Percentiles rank a stretch among this genome's conserved stretches.
Conservation (phyloP, 2,113 vertebrate species). For the Colossoma macropomum region DNA sequence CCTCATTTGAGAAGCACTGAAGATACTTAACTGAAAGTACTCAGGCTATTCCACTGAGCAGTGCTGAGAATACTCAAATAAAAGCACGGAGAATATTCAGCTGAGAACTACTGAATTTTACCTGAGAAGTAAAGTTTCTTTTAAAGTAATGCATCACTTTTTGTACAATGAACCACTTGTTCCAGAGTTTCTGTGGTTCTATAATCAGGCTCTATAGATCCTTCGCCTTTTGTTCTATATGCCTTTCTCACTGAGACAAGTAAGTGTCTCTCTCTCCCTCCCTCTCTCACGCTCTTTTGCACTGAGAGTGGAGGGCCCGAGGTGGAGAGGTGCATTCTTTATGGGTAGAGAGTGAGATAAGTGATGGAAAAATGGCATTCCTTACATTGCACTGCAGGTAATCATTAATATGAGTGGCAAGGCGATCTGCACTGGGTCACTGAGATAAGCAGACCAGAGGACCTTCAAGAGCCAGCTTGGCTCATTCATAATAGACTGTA, state of each 20-base stretch:
- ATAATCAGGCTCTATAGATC: not conserved
- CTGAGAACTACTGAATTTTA: too few relatives aligned
- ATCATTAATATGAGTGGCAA: slow-evolving; percentile 73
- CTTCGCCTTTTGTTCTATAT: slow-evolving; percentile 46
- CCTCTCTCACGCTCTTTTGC: not conserved
- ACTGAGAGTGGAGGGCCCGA: not conserved
- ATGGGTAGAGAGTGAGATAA: slow-evolving; percentile 52
- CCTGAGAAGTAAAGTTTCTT: too few relatives aligned
- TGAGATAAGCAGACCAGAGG: slow-evolving; percentile 40
- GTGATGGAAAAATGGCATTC: slow-evolving; percentile 69
- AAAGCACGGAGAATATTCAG: too few relatives aligned
- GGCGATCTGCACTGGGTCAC: not conserved
- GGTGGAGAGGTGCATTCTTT: slow-evolving; percentile 44
- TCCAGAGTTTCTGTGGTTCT: not conserved
- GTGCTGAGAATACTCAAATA: too few relatives aligned
- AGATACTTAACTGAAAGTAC: too few relatives aligned
- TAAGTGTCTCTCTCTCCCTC: not conserved
- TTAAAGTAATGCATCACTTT: too few relatives aligned
- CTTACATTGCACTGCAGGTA: slow-evolving; percentile 68
- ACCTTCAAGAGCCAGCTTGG: not conserved
- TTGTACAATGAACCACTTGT: not conserved
- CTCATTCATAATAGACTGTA: not conserved
- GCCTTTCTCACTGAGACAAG: slow-evolving; percentile 47
- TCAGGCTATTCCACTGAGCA: too few relatives aligned
- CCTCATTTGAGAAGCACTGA: too few relatives aligned